phyloP scores from a whole-genome alignment of 1,140 invertebrate species.

The Macrostomum lignano region DNA sequence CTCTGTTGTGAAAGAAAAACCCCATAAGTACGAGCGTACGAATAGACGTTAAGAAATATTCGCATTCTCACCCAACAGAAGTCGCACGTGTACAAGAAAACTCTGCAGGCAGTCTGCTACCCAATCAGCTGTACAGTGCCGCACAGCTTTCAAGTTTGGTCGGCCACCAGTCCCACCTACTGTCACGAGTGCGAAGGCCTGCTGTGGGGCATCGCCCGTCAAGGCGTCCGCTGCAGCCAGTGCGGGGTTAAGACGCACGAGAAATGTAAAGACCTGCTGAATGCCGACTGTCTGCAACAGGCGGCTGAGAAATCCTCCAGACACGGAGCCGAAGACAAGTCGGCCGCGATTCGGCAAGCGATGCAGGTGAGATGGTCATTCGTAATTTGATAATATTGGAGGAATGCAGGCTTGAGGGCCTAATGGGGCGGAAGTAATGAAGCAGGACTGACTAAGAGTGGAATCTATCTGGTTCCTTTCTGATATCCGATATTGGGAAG shows the following conservation, averaged over 20 bases:
- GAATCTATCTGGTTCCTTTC: too few relatives aligned
- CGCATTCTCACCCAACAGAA: too few relatives aligned
- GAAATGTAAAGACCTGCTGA: conserved; percentile 94
- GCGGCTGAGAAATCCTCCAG: conserved; percentile 96
- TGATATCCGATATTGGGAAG: too few relatives aligned
- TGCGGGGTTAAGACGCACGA: conserved; percentile 98
- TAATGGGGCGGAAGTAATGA: too few relatives aligned
- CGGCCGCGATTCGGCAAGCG: conserved; percentile 86
- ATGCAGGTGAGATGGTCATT: too few relatives aligned
- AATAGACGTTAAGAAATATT: too few relatives aligned
- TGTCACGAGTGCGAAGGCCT: conserved; percentile 97
- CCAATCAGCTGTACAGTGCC: conserved; percentile 95
- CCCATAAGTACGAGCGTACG: too few relatives aligned
- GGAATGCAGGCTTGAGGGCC: too few relatives aligned
- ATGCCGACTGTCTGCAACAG: conserved; percentile 93
- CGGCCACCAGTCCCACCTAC: conserved; percentile 89
- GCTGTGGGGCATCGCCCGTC: conserved; percentile 86
- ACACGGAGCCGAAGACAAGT: conserved; percentile 91
- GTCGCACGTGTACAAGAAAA: conserved; percentile 79
- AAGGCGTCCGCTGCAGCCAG: conserved; percentile 90
- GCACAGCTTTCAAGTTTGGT: conserved; percentile 94
- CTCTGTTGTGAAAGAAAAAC: too few relatives aligned
- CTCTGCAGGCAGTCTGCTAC: conserved; percentile 74
- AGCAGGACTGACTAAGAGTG: too few relatives aligned
- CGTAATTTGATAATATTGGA: too few relatives aligned